Evolutionary conservation across 1,140 invertebrate species (phyloP), one percentile per base, ranked within the genome.

Genomic region (Drosophila takahashii): DNA sequence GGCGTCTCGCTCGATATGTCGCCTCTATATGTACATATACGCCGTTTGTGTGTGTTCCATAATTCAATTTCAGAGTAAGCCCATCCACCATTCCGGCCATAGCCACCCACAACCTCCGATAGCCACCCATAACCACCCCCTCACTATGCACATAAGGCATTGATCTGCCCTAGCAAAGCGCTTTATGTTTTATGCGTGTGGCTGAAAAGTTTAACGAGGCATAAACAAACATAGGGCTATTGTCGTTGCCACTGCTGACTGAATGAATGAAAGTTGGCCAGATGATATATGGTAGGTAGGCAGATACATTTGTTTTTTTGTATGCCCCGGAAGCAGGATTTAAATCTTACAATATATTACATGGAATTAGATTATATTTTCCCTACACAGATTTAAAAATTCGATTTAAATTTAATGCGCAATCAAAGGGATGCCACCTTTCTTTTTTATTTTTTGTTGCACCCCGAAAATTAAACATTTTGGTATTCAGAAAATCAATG

Each of bases 201-300:
- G 67, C 79, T 89, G 66, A 89, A 87, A 83, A 87, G 83, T 87
- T 87, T 87, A 87, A 87, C 83, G 83, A 87, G 65, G 76, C 83
- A 89, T 83, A 81, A 87, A 87, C 84, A 83, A 89, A 87, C 72
- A 83, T 64, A 65, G 77, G 79, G 62, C 78, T 34, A 86, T 81
- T 81, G 79, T 79, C 81, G 61, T 81, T 81, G 60, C 71, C 8
- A 34, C 48, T 51, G 48, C 48, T 18, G 67, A 74, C 76, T 58
- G 81, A 75, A 76, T 76, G 71, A 66, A 76, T 75, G 71, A 74
- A 67, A 67, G 34, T 67, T 65, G 60, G 34, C 67, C 65, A 34
- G 32, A 71, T 71, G 67, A 71, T 71, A 57, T 48, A 71, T 56
- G 67, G 32, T 22, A 53, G 16, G 32, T 59, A 48, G 42, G 41